A percentile compares a stretch with the other conserved stretches of the same genome.
These are phyloP conservation scores for Kryptopterus vitreolus DNA, from an alignment of 2,797 vertebrate species.

Conservation along the genomic window DNA sequence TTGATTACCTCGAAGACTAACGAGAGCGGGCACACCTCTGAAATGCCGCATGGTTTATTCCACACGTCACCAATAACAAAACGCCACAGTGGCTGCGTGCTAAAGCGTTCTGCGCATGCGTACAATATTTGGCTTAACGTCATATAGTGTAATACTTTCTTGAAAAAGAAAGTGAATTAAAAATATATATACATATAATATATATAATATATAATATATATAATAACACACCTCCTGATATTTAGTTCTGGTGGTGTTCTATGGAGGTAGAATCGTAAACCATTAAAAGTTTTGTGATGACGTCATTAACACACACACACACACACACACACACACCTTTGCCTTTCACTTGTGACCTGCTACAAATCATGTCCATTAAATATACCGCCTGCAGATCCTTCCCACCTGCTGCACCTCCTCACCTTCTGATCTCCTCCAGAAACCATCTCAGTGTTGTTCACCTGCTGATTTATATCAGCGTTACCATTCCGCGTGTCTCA, in stretches of 20 bases:
- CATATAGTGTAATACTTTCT: too few species aligned
- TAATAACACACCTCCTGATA: not conserved
- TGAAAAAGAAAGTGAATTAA: not conserved
- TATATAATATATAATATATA: too few species aligned
- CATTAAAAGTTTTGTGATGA: not conserved
- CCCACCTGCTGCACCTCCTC: constrained; percentile 48
- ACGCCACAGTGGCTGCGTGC: constrained; percentile 71
- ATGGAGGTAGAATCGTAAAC: too few species aligned
- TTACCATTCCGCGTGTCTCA: not conserved
- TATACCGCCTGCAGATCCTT: not conserved
- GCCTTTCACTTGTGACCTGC: not conserved
- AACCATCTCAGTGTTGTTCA: constrained; percentile 60
- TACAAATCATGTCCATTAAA: not conserved
- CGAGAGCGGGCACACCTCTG: not conserved
- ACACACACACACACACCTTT: too few species aligned
- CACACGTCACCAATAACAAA: constrained; percentile 77
- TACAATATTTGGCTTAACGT: not conserved
- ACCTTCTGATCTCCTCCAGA: constrained; percentile 54
- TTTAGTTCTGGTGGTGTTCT: not conserved
- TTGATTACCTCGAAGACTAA: not conserved
- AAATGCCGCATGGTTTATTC: constrained; percentile 58
- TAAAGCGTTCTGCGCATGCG: constrained; percentile 42
- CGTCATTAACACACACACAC: not conserved
- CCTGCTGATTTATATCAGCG: constrained; percentile 34
- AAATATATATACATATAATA: too few species aligned